Evolutionary conservation across 2,888 invertebrate genomes (phyloP), one percentile per base, ranked within the genome.

Genomic region (Parapristionchus giblindavisi): DNA sequence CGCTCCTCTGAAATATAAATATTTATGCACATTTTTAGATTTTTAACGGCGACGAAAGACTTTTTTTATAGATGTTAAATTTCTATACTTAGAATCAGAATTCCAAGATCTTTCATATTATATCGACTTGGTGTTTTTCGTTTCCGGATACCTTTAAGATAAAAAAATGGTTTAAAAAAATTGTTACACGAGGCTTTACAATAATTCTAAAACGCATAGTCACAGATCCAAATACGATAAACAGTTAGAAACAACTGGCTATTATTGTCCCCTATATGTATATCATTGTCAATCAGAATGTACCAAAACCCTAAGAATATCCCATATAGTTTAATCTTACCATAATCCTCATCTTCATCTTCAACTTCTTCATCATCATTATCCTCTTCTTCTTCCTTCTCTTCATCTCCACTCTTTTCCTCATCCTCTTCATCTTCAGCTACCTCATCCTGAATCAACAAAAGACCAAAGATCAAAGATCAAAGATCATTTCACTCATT

Each of bases 371-470:
- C 75, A 14, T 40, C 74, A 56, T 77, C 75, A 32, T 75, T 75
- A 17, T 75, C 77, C 54, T 78, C 76, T 38, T 76, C 77, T 36
- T 78, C 73, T 61, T 73, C 73, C 51, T 61, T 51, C 24, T 48
- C 73, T 27, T 72, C 72, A 40, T 77, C 76, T n/a, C 66, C 75
- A 51, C 77, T 61, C 24, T 76, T 75, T 43, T 76, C 77, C n/a
- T 75, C 78, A 14, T 76, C 76, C 43, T 78, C 76, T 56, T 58
- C 72, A 4, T 56, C 72, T 54, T 48, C 58, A 40, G 43, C 70
- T 17, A 68, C 77, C 17, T 70, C 70, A 3, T 61, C 70, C 3
- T 60, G 63, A 1, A 29, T 54, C 3, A 60, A 34, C 27, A n/a
- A 43, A 43, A 14, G 8, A 8, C 43, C 8, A 43, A 8, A 43